These are phyloP conservation scores for Nothobranchius kuhntae DNA, from an alignment of 2,113 vertebrate genomes.

Conservation along the genomic window DNA sequence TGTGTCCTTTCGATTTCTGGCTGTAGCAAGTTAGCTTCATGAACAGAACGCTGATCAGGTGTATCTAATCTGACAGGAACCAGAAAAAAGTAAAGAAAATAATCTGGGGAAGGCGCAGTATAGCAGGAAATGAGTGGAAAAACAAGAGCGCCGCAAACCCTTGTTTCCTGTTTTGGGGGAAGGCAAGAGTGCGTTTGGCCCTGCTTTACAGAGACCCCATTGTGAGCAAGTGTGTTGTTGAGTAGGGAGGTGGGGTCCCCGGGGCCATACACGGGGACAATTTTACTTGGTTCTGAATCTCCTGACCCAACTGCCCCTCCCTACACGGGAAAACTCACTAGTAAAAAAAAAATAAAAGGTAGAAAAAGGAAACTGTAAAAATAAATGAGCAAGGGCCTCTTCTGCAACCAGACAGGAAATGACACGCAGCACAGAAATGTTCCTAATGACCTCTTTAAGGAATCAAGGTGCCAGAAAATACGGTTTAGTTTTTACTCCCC, in stretches of 20 bases:
- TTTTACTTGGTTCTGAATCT: constrained; percentile 65
- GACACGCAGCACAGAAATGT: constrained; percentile 78
- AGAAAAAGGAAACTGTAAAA: constrained; percentile 84
- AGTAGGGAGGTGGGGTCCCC: constrained; percentile 69
- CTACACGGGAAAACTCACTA: constrained; percentile 70
- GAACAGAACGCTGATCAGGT: constrained; percentile 63
- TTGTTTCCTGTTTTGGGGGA: constrained; percentile 83
- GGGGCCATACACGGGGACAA: constrained; percentile 66
- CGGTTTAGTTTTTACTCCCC: constrained; percentile 5
- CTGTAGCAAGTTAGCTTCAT: constrained; percentile 30
- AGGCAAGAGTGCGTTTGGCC: constrained; percentile 69
- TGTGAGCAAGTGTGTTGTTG: constrained; percentile 79
- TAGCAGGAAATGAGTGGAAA: constrained; percentile 85
- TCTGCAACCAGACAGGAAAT: constrained; percentile 81
- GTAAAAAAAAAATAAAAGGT: constrained; percentile 65
- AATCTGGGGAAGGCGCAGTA: constrained; percentile 77
- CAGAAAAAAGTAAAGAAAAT: constrained; percentile 76
- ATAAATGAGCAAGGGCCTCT: constrained; percentile 80
- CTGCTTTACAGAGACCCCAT: constrained; percentile 82
- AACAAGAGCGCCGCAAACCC: constrained; percentile 80
- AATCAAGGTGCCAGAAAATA: constrained; percentile 58
- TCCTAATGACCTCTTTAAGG: constrained; percentile 69
- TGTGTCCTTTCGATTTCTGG: constrained; percentile 2
- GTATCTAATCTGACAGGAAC: constrained; percentile 68
- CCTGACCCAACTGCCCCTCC: constrained; percentile 72